phyloP scores from a whole-genome alignment of 2,888 invertebrate genomes.

The Lissonota sp. region DNA sequence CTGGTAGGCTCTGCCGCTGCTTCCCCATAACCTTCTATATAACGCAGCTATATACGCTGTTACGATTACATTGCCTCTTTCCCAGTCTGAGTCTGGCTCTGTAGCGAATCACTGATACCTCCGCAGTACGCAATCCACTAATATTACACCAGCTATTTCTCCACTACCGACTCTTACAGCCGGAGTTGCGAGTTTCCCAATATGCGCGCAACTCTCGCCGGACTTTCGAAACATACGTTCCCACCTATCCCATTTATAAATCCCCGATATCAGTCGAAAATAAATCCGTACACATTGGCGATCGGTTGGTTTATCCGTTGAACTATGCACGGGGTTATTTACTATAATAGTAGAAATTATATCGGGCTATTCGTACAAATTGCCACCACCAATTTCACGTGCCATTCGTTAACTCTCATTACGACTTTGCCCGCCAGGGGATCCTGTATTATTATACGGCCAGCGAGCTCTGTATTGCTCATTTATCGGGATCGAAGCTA shows the following conservation, averaged over 20 bases:
- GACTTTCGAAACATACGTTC: slow-evolving; percentile 26
- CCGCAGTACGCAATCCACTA: slow-evolving; percentile 6
- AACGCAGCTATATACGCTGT: background rate
- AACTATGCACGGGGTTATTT: slow-evolving; percentile 27
- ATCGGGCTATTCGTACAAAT: slow-evolving; percentile 47
- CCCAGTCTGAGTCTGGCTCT: slow-evolving; percentile 10
- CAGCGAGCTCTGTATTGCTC: slow-evolving; percentile 22
- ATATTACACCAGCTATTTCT: slow-evolving; percentile 11
- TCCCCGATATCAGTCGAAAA: slow-evolving; percentile 10
- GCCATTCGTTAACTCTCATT: slow-evolving; percentile 56
- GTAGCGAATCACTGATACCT: slow-evolving; percentile 7
- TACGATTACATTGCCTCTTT: slow-evolving; percentile 25
- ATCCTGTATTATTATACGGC: slow-evolving; percentile 28
- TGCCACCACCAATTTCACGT: slow-evolving; percentile 45
- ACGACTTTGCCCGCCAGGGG: slow-evolving; percentile 6
- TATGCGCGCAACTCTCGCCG: slow-evolving; percentile 7
- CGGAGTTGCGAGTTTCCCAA: slow-evolving; percentile 18
- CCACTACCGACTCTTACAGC: slow-evolving; percentile 47
- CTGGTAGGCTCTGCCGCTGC: slow-evolving; percentile 35
- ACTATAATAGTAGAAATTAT: slow-evolving; percentile 54
- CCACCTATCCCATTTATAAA: slow-evolving; percentile 25
- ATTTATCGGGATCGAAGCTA: slow-evolving; percentile 43
- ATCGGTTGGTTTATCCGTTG: slow-evolving; percentile 34
- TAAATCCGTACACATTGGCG: slow-evolving; percentile 11
- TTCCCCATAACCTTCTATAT: background rate